Base-by-base conservation (phyloP, 92 coral and sea anemone genomes). In the Porites divaricata region DNA sequence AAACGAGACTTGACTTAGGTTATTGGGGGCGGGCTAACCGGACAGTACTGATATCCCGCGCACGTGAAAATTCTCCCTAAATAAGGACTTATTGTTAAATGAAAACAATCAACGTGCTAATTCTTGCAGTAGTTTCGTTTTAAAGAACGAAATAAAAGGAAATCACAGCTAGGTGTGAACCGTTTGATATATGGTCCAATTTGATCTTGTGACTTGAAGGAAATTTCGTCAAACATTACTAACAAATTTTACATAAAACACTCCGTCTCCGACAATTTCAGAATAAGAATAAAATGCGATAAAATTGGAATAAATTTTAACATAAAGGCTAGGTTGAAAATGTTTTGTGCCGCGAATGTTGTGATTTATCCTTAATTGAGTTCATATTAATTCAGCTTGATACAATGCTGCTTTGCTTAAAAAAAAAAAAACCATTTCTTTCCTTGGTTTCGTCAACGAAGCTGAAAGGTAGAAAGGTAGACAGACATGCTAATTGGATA, bases 71-170 rank as follows among this genome's bases (percentile, higher is more conserved):
- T 82, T 26, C 28, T 26, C 71, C 71, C 72, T 63, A 73, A 51
- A 82, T 63, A 59, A 82, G 86, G 71, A 82, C 63, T 72, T 62
- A 82, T 82, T 72, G 79, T 72, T 73, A 72, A 82, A 82, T 72
- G 24, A 62, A 16, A 72, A 82, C 26, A 62, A 73, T 72, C 11
- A 21, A 10, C 17, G 26, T 50, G 86, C 62, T 75, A 25, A 73
- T 73, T 51, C 22, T 73, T 41, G 22, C 77, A 73, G 62, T 10
- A 45, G 52, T 82, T 82, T 26, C 74, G 53, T 62, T 82, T 62
- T 62, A 61, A 61, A 61, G 24, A 15, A 49, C 49, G 78, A 82
- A 73, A 82, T 72, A 48, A 72, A 73, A 82, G 69, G 14, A 82
- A 14, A 82, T 62, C 53, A 2, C 63, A 50, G 58, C 26, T 19